These are phyloP conservation scores for Scortum barcoo DNA, from an alignment of 2,113 vertebrate genomes.

Conservation along the genomic window DNA sequence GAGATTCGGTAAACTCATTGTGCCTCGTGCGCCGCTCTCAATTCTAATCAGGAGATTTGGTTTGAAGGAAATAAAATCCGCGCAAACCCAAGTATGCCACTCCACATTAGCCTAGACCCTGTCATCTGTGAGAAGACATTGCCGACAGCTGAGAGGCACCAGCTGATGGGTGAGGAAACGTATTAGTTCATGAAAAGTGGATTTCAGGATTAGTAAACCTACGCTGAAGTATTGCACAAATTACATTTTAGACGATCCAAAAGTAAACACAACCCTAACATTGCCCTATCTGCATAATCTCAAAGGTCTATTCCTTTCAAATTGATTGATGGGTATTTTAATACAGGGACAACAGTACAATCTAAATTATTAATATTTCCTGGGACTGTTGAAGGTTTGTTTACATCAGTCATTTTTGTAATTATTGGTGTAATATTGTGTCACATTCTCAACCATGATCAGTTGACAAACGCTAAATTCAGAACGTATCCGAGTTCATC, in stretches of 20 bases:
- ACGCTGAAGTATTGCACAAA: not conserved
- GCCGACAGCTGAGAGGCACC: slow-evolving; percentile 55
- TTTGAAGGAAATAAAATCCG: slow-evolving; percentile 59
- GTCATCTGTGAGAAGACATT: slow-evolving; percentile 47
- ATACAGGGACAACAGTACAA: not conserved
- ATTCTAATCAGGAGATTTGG: slow-evolving; percentile 63
- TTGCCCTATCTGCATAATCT: not conserved
- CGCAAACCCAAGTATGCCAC: slow-evolving; percentile 57
- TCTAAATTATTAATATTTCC: not conserved
- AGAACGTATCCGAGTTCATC: not conserved
- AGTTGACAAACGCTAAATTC: not conserved
- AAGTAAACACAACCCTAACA: not conserved
- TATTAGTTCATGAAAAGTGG: slow-evolving; percentile 42
- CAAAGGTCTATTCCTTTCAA: not conserved
- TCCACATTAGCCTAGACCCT: slow-evolving; percentile 57
- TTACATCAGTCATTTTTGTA: not conserved
- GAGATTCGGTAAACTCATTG: slow-evolving; percentile 52
- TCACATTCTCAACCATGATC: not conserved
- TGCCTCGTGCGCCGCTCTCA: slow-evolving; percentile 21
- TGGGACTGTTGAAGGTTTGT: not conserved
- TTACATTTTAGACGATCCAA: not conserved
- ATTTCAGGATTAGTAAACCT: not conserved
- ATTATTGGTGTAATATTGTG: not conserved
- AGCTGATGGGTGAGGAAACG: slow-evolving; percentile 54
- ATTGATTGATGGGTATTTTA: not conserved